Evolutionary conservation across 2,888 invertebrate species (phyloP), one percentile per base, ranked within the genome.

Genomic region (Calliopum simillimum): DNA sequence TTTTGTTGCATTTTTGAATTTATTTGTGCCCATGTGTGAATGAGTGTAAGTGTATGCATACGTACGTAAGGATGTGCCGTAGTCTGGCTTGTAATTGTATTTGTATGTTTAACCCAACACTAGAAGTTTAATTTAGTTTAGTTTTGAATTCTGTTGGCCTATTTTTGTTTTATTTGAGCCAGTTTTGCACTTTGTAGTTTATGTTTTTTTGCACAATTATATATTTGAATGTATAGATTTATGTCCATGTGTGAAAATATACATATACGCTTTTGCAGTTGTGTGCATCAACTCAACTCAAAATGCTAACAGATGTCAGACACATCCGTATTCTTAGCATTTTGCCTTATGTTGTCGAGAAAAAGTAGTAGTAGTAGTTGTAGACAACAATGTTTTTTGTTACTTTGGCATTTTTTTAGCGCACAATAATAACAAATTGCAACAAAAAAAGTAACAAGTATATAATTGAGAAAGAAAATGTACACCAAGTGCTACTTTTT

Each of bases 401-500:
- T 44, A n/a, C 23, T 49, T 47, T 67, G 49, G 11, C 68, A 66
- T n/a, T 66, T 56, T 33, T 23, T 23, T 14, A 46, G 64, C 56
- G 56, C 12, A 12, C 55, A 46, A n/a, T 47, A 63, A 14, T n/a
- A 25, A 33, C 5, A 14, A 33, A 8, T 33, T 33, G 33, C 33
- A 1, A 33, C 33, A 33, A 33, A 8, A 33, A 33, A 8, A 33
- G 8, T 33, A 8, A 33, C 33, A 33, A 5, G 8, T 8, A 33
- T 33, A 33, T 33, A 1, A 33, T 8, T 3, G 33, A 33, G 8
- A 33, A 16, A 33, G 23, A 2, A 13, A 12, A 13, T n/a, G 53
- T 13, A 43, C 25, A 46, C 61, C 62, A 47, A 63, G 66, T 69
- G 58, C 71, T 68, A 69, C 71, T 70, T 73, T 72, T 33, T 71